Evolutionary conservation across 2,888 invertebrate species (phyloP).

Genomic region (Dryobota labecula): DNA sequence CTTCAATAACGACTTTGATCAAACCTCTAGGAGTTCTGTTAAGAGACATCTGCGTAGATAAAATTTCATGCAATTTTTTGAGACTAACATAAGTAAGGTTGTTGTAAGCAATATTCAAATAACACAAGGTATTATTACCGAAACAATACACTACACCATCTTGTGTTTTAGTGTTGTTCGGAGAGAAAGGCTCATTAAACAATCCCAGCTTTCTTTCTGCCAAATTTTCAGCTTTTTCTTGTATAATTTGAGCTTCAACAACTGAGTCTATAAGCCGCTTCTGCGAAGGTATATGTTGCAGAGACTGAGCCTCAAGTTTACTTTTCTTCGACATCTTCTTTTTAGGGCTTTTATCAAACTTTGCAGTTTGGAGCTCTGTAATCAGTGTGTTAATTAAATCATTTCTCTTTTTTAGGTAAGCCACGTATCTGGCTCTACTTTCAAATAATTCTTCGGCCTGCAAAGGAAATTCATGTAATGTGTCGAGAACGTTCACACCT

Average conservation of each 20-base stretch:
- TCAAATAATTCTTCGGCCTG: constrained; percentile 5
- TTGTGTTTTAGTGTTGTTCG: constrained; percentile 59
- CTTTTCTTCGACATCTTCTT: not conserved
- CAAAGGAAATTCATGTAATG: constrained; percentile 57
- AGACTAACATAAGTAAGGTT: constrained; percentile 71
- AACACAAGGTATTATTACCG: constrained; percentile 76
- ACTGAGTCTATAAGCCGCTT: not conserved
- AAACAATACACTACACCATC: constrained; percentile 67
- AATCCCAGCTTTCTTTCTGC: constrained; percentile 67
- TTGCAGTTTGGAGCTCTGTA: not conserved
- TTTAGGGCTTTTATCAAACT: not conserved
- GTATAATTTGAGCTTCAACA: constrained; percentile 16
- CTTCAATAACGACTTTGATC: constrained; percentile 76
- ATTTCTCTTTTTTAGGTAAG: not conserved
- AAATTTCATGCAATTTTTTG: constrained; percentile 70
- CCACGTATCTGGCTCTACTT: not conserved
- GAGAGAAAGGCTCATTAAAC: constrained; percentile 72
- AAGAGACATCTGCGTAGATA: constrained; percentile 69
- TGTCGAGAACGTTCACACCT: constrained; percentile 66
- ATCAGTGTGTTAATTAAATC: not conserved
- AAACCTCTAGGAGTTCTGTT: constrained; percentile 76
- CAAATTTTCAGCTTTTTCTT: constrained; percentile 70
- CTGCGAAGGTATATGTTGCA: not conserved
- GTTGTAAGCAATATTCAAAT: constrained; percentile 80
- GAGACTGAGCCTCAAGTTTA: not conserved